Conservation (phyloP, 2,888 invertebrate genomes). For the Tholera decimalis region DNA sequence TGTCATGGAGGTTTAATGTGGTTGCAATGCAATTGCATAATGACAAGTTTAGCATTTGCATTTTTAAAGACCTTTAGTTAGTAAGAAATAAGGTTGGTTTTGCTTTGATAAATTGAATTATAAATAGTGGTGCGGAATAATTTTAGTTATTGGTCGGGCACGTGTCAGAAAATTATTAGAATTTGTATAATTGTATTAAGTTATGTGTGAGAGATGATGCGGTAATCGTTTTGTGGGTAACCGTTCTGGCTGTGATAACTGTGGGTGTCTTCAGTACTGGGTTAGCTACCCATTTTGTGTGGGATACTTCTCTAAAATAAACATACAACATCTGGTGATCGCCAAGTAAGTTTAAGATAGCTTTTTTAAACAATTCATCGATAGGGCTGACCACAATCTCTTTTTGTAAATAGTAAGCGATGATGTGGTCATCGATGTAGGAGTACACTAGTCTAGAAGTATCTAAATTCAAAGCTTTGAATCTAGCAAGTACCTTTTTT, state of each 20-base stretch:
- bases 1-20: background rate
- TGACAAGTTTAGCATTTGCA: background rate
- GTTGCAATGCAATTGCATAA: slow-evolving; percentile 12
- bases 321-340: background rate
- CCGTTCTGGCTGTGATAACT: slow-evolving; percentile 17
- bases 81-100: fast-evolving
- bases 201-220: slow-evolving; percentile 37
- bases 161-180: slow-evolving; percentile 61
- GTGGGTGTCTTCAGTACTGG: background rate
- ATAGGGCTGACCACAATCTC: no score
- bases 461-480: no score
- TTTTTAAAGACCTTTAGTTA: background rate
- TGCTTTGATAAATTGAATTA: background rate
- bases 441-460: no score
- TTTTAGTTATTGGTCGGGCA: slow-evolving; percentile 60
- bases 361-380: no score
- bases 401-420: no score
- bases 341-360: no score
- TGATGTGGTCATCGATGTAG: no score
- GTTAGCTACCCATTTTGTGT: slow-evolving; percentile 10
- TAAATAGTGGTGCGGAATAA: slow-evolving; percentile 30
- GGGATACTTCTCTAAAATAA: background rate
- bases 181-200: slow-evolving; percentile 66
- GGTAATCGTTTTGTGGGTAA: slow-evolving; percentile 40
- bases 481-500: no score